These are phyloP conservation scores for Chrysemys picta DNA, from an alignment of 2,113 vertebrate genomes.

Conservation along the genomic window DNA sequence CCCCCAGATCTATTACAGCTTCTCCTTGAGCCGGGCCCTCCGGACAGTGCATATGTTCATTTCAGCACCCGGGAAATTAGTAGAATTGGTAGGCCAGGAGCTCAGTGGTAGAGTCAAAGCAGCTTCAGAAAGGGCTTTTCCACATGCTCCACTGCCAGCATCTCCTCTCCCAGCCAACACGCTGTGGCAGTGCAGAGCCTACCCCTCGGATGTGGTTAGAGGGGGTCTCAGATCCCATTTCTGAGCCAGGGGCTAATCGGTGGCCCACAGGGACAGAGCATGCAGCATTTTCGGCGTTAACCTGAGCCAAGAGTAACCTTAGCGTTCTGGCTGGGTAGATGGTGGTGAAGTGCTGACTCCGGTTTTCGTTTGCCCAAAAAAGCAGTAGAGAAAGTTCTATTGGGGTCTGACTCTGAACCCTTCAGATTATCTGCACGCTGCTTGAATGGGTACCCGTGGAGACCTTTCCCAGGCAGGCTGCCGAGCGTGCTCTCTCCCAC, in stretches of 20 bases:
- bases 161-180: not conserved
- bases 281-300: constrained; percentile 29
- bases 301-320: constrained; percentile 41
- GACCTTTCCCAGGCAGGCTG: constrained; percentile 64
- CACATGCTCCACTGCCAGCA: not conserved
- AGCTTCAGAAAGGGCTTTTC: not conserved
- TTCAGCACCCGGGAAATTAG: not conserved
- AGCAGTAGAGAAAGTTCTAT: constrained; percentile 56
- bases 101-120: not conserved
- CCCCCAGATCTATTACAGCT: not conserved
- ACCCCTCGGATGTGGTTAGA: not conserved
- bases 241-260: not conserved
- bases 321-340: constrained; percentile 46
- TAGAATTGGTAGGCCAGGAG: not conserved
- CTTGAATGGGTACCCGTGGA: constrained; percentile 31
- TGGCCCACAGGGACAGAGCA: not conserved
- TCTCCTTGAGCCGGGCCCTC: not conserved
- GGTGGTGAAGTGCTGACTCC: constrained; percentile 59
- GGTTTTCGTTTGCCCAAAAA: constrained; percentile 60
- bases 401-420: constrained; percentile 44
- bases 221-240: accelerated
- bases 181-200: not conserved
- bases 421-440: not conserved
- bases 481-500: not conserved
- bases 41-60: not conserved